Evolutionary conservation across 2,888 invertebrate genomes (phyloP).

Genomic region (Polymixis lichenea): DNA sequence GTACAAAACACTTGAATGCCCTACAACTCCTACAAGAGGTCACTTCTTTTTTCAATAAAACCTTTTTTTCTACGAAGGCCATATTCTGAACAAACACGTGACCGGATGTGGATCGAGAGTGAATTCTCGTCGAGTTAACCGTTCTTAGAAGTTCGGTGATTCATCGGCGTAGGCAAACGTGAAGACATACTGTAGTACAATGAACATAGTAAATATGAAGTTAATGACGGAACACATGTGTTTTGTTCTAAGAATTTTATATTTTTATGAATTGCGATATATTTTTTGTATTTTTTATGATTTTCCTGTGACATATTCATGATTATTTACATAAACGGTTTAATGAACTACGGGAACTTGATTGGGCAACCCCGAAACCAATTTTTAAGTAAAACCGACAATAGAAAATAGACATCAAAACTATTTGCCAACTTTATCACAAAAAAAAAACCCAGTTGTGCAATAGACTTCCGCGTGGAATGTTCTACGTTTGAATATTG

Average conservation of each 20-base stretch:
- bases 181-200: conserved; percentile 23
- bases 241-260: conserved; percentile 31
- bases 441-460: conserved; percentile 31
- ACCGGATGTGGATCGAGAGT: conserved; percentile 79
- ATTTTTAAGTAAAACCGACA: neutral
- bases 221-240: conserved; percentile 34
- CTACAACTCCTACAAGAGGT: conserved; percentile 41
- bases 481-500: conserved; percentile 38
- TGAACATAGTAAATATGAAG: conserved; percentile 45
- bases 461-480: conserved; percentile 36
- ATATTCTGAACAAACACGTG: conserved; percentile 57
- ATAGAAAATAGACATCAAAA: neutral
- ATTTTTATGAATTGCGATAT: neutral
- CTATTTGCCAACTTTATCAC: conserved; percentile 11
- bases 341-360: neutral
- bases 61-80: conserved; percentile 48
- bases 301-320: neutral
- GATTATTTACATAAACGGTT: neutral
- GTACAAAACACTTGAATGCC: conserved; percentile 11
- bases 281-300: neutral
- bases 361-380: conserved; percentile 4
- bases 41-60: conserved; percentile 39
- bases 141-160: conserved; percentile 62
- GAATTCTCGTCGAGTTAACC: conserved; percentile 70
- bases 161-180: conserved; percentile 52